These are phyloP conservation scores for Rutpela maculata DNA, from an alignment of 2,888 invertebrate genomes.

Conservation along the genomic window DNA sequence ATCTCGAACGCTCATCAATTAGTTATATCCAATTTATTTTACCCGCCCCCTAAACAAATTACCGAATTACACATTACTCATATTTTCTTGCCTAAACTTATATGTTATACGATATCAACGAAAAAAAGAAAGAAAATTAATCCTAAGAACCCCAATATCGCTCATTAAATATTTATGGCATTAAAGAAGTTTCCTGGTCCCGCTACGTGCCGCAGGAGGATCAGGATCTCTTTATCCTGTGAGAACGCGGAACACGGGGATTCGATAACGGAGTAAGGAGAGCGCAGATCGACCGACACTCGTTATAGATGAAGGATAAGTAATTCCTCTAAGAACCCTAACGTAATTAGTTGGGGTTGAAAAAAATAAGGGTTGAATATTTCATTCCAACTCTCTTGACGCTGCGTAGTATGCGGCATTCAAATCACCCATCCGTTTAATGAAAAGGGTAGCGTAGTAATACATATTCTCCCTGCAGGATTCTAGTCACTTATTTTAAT, in stretches of 20 bases:
- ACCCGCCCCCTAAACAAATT: too few relatives aligned
- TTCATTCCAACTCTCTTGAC: conserved; percentile 62
- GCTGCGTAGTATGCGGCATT: conserved; percentile 14
- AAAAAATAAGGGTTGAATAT: conserved; percentile 78
- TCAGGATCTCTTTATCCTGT: conserved; percentile 40
- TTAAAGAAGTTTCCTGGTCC: conserved; percentile 55
- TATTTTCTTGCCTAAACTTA: conserved; percentile 10
- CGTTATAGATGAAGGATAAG: conserved; percentile 76
- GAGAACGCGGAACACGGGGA: conserved; percentile 16
- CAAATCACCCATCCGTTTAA: conserved; percentile 42
- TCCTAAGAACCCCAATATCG: conserved; percentile 56
- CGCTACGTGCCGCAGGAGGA: conserved; percentile 35
- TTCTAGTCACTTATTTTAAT: background rate
- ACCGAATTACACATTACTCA: background rate
- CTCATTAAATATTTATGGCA: conserved; percentile 63
- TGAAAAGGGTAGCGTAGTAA: conserved; percentile 8
- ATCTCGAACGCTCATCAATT: too few relatives aligned
- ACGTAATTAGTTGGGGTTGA: conserved; percentile 81
- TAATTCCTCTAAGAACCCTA: conserved; percentile 83
- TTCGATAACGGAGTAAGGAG: conserved; percentile 14
- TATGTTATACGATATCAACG: background rate
- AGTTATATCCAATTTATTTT: too few relatives aligned
- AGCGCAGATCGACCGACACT: conserved; percentile 55
- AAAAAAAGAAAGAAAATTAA: conserved; percentile 51
- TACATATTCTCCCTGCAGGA: background rate